Conservation (phyloP, 1,140 invertebrate species). For the Brachionus rotundiformis region DNA sequence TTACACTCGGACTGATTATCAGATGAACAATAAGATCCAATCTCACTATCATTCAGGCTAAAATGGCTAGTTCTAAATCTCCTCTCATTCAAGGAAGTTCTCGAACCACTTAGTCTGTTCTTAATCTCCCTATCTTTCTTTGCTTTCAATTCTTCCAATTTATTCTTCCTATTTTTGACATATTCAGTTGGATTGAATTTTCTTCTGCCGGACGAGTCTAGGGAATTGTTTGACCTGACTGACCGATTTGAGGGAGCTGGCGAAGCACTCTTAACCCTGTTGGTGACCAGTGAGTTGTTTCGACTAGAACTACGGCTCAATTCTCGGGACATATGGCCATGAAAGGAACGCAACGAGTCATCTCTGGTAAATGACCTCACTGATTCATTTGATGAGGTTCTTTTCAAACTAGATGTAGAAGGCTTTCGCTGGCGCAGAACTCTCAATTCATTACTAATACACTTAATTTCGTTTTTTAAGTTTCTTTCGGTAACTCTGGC, state of each 20-base stretch:
- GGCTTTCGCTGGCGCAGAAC: conserved; percentile 25
- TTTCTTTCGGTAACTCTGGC: conserved; percentile 29
- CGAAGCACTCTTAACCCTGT: not conserved
- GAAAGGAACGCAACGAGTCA: not conserved
- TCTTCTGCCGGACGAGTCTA: not conserved
- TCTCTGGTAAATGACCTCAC: conserved; percentile 14
- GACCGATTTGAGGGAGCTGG: not conserved
- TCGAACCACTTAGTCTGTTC: conserved; percentile 11
- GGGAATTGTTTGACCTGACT: not conserved
- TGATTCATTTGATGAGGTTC: conserved; percentile 24
- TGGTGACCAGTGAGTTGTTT: conserved; percentile 7
- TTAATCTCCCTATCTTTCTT: not conserved
- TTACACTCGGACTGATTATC: conserved; percentile 38
- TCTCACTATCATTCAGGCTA: conserved; percentile 22
- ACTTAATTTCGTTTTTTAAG: conserved; percentile 36
- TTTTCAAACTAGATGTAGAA: not conserved
- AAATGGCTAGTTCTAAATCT: not conserved
- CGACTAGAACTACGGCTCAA: not conserved
- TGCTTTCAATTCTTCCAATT: conserved; percentile 9
- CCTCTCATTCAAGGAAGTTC: not conserved
- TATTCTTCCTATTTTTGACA: conserved; percentile 41
- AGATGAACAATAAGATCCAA: conserved; percentile 21
- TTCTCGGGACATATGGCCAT: not conserved
- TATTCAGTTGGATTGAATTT: conserved; percentile 49
- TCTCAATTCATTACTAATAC: conserved; percentile 19